Percentiles rank a stretch among this genome's conserved stretches.
These are phyloP conservation scores for Heterotilapia buettikoferi DNA, from an alignment of 2,113 vertebrate genomes.

Conservation along the genomic window DNA sequence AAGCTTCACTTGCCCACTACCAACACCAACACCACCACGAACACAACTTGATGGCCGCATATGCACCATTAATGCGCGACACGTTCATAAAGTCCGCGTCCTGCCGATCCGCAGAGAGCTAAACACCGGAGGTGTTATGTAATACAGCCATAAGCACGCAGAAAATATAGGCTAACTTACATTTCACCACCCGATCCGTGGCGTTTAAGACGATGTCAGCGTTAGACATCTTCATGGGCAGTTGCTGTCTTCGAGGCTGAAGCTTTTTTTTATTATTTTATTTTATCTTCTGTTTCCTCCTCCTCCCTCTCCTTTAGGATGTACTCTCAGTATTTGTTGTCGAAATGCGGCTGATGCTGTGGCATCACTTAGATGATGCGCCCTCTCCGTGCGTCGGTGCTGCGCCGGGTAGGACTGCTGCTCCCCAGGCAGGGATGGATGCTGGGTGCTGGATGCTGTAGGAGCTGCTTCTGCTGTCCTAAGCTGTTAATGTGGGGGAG, in stretches of 20 bases:
- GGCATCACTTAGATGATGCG: conserved; percentile 76
- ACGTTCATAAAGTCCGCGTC: neutral
- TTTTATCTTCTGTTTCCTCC: neutral
- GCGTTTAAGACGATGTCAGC: conserved; percentile 78
- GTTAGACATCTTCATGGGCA: conserved; percentile 84
- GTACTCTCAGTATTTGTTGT: conserved; percentile 48
- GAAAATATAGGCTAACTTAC: conserved; percentile 61
- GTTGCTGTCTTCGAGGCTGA: conserved; percentile 68
- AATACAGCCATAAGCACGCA: neutral
- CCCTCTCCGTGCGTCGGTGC: conserved; percentile 64
- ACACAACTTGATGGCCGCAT: conserved; percentile 41
- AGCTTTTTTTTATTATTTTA: neutral
- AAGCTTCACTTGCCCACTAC: conserved; percentile 28
- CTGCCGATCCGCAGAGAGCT: neutral
- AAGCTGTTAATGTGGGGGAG: conserved; percentile 71
- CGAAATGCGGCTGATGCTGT: conserved; percentile 69
- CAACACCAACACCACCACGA: neutral
- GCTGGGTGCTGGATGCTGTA: conserved; percentile 41
- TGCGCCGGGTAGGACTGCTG: conserved; percentile 57
- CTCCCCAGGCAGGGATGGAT: conserved; percentile 57
- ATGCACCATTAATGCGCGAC: conserved; percentile 23
- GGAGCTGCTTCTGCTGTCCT: conserved; percentile 62
- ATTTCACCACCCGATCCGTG: conserved; percentile 79
- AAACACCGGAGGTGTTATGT: conserved; percentile 35
- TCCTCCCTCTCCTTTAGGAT: neutral